Evolutionary conservation across 2,113 vertebrate species (phyloP), one percentile per base, ranked within the genome.

Genomic region (Perca fluviatilis): DNA sequence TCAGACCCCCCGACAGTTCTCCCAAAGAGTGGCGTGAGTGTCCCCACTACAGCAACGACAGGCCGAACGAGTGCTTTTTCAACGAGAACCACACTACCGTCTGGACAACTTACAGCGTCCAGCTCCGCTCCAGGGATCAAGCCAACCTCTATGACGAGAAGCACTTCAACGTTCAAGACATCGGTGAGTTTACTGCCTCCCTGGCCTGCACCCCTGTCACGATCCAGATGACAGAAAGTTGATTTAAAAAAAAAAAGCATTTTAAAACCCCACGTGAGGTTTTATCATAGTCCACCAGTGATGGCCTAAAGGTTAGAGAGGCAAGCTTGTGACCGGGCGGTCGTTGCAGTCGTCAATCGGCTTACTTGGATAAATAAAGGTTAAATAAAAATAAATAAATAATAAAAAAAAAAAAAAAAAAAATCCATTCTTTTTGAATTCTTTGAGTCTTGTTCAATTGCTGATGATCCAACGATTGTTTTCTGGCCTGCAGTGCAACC

Each of bases 11-110:
- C 3, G 16, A 5, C 0, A 0, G 3, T 1, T 43, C 66, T 23
- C 49, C 56, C 0, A 53, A 30, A 53, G 83, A 96, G 68, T 98
- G 98, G 98, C 95, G 84, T 18, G 98, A 99, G 88, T 99, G 98
- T 86, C 98, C 98, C 6, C 95, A 97, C 89, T 98, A 98, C 93
- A 92, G 96, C 88, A 89, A 92, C 6, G 90, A 95, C 43, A 94
- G 85, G 65, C 90, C 91, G 64, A 95, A 97, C 4, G 97, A 97
- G 90, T 99, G 98, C 94, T 98, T 96, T 89, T 99, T 99, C 90
- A 96, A 96, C 30, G 85, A 95, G 3, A 95, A 92, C 3, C 95
- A 98, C 94, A 99, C 98, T 21, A 90, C 92, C 21, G 30, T 99
- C 74, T 99, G 98, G 98, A 95, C 86, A 2, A 80, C 83, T 0